These are phyloP conservation scores for Ranitomeya imitator DNA, from an alignment of 2,113 vertebrate species.

Conservation along the genomic window DNA sequence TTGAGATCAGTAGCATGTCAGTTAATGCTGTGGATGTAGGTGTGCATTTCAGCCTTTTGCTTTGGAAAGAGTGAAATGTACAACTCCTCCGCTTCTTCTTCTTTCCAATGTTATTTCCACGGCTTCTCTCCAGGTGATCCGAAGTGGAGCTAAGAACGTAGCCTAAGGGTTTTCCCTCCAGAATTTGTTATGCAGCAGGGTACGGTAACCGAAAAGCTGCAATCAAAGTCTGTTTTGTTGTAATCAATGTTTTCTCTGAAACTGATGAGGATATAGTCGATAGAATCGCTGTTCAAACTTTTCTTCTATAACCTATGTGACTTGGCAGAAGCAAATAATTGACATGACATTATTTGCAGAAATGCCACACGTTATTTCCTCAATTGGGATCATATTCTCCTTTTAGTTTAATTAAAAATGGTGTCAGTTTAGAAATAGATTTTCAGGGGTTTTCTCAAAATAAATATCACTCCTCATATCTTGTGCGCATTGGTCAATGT, in stretches of 20 bases:
- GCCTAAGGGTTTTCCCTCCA: not conserved
- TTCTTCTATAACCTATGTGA: not conserved
- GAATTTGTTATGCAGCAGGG: not conserved
- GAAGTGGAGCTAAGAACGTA: too few relatives aligned
- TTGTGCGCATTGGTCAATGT: conserved; percentile 17
- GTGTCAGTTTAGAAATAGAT: conserved; percentile 20
- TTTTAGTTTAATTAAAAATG: conserved; percentile 34
- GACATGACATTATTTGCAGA: conserved; percentile 27
- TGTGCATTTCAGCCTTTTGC: too few relatives aligned
- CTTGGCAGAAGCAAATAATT: conserved; percentile 19
- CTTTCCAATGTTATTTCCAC: too few relatives aligned
- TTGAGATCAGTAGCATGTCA: too few relatives aligned
- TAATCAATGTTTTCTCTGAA: not conserved
- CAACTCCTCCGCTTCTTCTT: too few relatives aligned
- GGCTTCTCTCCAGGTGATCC: too few relatives aligned
- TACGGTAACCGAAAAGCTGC: not conserved
- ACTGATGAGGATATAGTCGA: not conserved
- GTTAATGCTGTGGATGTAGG: too few relatives aligned
- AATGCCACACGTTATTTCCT: conserved; percentile 33
- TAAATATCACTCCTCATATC: conserved; percentile 17
- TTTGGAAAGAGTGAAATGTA: too few relatives aligned
- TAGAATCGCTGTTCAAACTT: not conserved
- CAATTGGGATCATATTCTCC: not conserved
- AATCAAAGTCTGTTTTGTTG: not conserved
- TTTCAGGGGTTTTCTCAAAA: not conserved